Base-by-base conservation (phyloP, 2,888 invertebrate species). In the Volucella bombylans region DNA sequence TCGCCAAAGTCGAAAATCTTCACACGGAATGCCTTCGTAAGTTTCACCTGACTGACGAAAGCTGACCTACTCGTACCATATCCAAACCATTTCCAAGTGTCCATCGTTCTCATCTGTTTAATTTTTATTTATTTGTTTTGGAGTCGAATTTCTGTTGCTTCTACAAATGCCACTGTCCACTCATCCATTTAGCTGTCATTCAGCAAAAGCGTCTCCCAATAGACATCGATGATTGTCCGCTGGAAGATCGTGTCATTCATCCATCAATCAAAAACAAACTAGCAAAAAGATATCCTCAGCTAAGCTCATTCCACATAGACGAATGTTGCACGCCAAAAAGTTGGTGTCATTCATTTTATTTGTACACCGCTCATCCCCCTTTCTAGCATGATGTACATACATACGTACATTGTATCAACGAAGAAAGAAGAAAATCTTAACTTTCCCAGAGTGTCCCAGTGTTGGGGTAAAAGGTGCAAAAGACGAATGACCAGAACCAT, bases 261-360 rank as follows among this genome's bases (percentile, higher is more conserved):
- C 72, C 72, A 82, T 82, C 78, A 82, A 82, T 82, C 82, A 82
- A 78, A 67, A 72, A 9, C 11, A n/a, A 47, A 14, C 31, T 9
- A 18, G 47, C 39, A 41, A 47, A 55, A 74, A 65, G 39, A 61
- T 82, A 52, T 81, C 50, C 38, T 62, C 12, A 61, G 23, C 54
- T 62, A 31, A 38, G 23, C 59, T 67, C 65, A 15, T 55, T 72
- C 55, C 47, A 65, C 74, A 47, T 31, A 23, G 23, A 4, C 23
- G 4, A 43, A 73, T 18, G 59, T 64, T 68, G 61, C 64, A 64
- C 47, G 69, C 69, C 64, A 72, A 78, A 72, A 82, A 82, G 67
- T 82, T 72, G 43, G 61, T 82, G 72, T 82, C 82, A 82, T 72
- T 82, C 67, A 72, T 82, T 67, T 82, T 72, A 39, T 18, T 65